Evolutionary conservation across 2,113 vertebrate species (phyloP).

Genomic region (Microcebus ravelobensis): DNA sequence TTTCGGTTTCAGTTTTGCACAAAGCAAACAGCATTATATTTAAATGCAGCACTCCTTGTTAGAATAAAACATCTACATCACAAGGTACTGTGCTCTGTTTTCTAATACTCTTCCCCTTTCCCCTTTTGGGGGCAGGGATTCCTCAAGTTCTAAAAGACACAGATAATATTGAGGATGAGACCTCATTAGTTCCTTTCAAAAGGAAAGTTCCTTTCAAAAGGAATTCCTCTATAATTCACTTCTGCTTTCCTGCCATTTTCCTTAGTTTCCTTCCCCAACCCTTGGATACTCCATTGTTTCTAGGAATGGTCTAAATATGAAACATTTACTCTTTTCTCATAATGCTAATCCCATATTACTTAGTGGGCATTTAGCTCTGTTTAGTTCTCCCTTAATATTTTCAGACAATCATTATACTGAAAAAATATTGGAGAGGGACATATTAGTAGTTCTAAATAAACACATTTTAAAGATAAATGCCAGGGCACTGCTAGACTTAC

Average conservation of each 20-base stretch:
- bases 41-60: conserved; percentile 47
- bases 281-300: neutral
- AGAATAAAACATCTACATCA: conserved; percentile 26
- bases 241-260: neutral
- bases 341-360: neutral
- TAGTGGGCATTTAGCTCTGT: neutral
- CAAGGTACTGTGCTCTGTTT: neutral
- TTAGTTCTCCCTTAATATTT: neutral
- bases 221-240: neutral
- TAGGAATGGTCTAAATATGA: neutral
- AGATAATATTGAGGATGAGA: neutral
- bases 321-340: neutral
- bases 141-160: neutral
- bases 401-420: neutral
- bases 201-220: neutral
- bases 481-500: neutral
- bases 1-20: conserved; percentile 49
- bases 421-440: neutral
- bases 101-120: neutral
- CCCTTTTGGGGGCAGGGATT: neutral
- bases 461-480: neutral
- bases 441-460: neutral
- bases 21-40: conserved; percentile 40
- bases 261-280: neutral
- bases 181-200: neutral